phyloP scores from a whole-genome alignment of 2,113 vertebrate species.

The Syngnathus floridae region DNA sequence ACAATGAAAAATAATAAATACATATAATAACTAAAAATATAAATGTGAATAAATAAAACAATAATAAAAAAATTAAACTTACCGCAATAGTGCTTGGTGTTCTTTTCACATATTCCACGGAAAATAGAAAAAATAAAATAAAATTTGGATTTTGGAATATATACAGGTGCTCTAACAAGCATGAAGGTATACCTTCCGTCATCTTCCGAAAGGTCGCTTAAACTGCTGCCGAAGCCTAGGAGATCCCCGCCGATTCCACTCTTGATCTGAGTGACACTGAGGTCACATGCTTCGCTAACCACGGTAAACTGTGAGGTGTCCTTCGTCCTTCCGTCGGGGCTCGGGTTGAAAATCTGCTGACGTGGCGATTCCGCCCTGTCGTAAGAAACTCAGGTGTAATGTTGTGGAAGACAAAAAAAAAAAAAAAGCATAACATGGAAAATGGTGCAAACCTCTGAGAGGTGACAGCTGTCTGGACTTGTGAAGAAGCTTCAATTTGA shows the following conservation, averaged over 20 bases:
- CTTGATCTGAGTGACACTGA: constrained; percentile 51
- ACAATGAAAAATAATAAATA: not conserved
- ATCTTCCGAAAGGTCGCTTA: constrained; percentile 75
- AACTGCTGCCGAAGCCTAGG: constrained; percentile 70
- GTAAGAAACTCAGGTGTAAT: constrained; percentile 2
- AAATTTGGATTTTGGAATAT: too few relatives aligned
- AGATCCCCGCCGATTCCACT: constrained; percentile 43
- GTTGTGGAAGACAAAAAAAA: not conserved
- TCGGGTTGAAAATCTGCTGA: constrained; percentile 39
- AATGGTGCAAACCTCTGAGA: constrained; percentile 54
- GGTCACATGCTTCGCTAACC: constrained; percentile 49
- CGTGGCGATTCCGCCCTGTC: constrained; percentile 28
- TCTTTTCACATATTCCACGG: constrained; percentile 13
- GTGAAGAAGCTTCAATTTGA: constrained; percentile 21
- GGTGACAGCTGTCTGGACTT: constrained; percentile 39
- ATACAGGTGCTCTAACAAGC: too few relatives aligned
- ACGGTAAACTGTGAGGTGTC: constrained; percentile 41
- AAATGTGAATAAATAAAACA: too few relatives aligned
- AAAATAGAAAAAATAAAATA: constrained; percentile 12
- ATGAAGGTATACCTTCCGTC: constrained; percentile 72
- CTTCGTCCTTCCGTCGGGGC: constrained; percentile 42
- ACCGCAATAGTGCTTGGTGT: not conserved
- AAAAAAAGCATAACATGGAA: not conserved
- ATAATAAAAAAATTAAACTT: not conserved
- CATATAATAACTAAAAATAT: too few relatives aligned